These are phyloP conservation scores for Oreochromis spilurus DNA, from an alignment of 2,113 vertebrate species.

Conservation along the genomic window DNA sequence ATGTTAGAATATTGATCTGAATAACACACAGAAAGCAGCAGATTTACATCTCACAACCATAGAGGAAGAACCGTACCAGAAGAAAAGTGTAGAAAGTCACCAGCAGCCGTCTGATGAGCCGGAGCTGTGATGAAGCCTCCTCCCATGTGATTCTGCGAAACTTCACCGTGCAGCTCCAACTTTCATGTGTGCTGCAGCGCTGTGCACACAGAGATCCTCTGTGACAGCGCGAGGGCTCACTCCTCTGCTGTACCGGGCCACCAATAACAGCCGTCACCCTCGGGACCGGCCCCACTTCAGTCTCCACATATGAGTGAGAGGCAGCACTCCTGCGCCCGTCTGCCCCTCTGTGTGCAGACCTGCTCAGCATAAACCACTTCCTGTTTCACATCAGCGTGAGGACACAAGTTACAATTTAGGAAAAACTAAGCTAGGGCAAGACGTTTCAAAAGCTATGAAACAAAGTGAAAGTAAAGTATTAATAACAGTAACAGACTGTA, in stretches of 20 bases:
- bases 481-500: not conserved
- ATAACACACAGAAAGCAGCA: not conserved
- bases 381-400: constrained; percentile 6
- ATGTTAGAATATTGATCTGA: not conserved
- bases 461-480: not conserved
- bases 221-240: not conserved
- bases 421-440: not conserved
- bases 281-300: not conserved
- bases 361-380: constrained; percentile 24
- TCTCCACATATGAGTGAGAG: not conserved
- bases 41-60: not conserved
- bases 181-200: not conserved
- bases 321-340: not conserved
- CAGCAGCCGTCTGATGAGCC: not conserved
- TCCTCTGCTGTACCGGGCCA: not conserved
- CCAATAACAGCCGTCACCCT: not conserved
- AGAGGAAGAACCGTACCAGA: not conserved
- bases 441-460: not conserved
- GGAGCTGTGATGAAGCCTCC: not conserved
- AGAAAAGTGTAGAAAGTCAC: not conserved
- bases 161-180: not conserved
- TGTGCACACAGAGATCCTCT: constrained; percentile 21
- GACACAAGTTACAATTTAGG: not conserved
- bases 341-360: not conserved
- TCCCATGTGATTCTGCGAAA: not conserved